Base-by-base conservation (phyloP, 2,888 invertebrate genomes). In the Limulus polyphemus region DNA sequence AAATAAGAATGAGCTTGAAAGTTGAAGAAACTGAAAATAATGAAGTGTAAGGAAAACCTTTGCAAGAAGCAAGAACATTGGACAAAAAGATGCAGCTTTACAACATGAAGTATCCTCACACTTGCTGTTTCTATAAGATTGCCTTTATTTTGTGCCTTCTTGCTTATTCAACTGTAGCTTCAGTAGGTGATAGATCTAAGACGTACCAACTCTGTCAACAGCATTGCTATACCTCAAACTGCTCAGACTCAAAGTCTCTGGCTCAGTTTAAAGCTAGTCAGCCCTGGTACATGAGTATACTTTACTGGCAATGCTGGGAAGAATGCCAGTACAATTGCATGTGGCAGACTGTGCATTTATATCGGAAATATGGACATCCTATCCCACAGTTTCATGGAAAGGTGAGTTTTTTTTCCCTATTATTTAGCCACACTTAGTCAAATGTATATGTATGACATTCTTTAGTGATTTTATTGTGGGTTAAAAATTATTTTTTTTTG, bases 381-480 rank as follows among this genome's bases (percentile, higher is more conserved):
- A 81, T 87, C 59, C 95, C 94, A 5, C 95, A 97, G 75, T 97
- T 97, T 77, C 85, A 89, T 81, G 97, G 97, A 72, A 97, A 93
- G 81, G 92, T 92, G 78, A 72, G 68, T 67, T 65, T 61, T 57
- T 49, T 32, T 32, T 32, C 3, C 7, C 32, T 32, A 7, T 32
- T 32, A 32, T 32, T 32, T 32, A 32, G 32, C 5, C 32, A 32
- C 32, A 32, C 32, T 32, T 32, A 32, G 1, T 32, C 1, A 32
- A 32, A 32, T 32, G 5, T 32, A 7, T 32, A 2, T 32, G n/a
- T n/a, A n/a, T n/a, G n/a, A n/a, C n/a, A n/a, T 32, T 32, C 0
- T 32, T 32, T 32, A 32, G 32, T 2, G 32, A 32, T 2, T 32
- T 2, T 32, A 32, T 32, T 32, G 32, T 3, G 32, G 32, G 1